Percentiles rank a stretch among this genome's conserved stretches.
Conservation (phyloP, 2,888 invertebrate species). For the Agrypnus murinus region DNA sequence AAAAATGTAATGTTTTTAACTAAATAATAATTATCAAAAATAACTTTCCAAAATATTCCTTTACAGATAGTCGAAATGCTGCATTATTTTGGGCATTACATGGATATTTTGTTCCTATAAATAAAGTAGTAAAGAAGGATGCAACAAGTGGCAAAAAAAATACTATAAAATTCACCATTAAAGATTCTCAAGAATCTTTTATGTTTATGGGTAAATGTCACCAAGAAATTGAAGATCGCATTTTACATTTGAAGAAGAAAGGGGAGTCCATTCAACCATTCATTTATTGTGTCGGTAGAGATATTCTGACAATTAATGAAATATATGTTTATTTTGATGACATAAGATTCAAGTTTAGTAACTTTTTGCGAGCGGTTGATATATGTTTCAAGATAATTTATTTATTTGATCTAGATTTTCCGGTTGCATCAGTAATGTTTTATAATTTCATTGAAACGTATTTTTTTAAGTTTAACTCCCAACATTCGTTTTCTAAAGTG, state of each 20-base stretch:
- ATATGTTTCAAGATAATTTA: too few relatives aligned
- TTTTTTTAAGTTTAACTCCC: too few relatives aligned
- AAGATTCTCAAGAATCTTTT: slow-evolving; percentile 47
- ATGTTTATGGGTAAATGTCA: slow-evolving; percentile 23
- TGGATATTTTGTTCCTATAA: slow-evolving; percentile 52
- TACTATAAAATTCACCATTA: slow-evolving; percentile 47
- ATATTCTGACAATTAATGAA: too few relatives aligned
- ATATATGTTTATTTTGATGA: too few relatives aligned
- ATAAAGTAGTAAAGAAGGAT: slow-evolving; percentile 40
- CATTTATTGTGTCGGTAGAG: neutral
- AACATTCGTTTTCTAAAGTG: too few relatives aligned
- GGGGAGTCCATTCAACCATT: slow-evolving; percentile 34
- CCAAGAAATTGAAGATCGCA: slow-evolving; percentile 19
- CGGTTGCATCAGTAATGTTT: too few relatives aligned
- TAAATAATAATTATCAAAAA: too few relatives aligned
- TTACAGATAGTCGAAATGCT: slow-evolving; percentile 45
- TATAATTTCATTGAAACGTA: too few relatives aligned
- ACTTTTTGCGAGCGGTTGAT: too few relatives aligned
- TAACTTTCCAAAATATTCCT: neutral
- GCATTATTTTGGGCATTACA: slow-evolving; percentile 47
- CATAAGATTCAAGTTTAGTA: too few relatives aligned
- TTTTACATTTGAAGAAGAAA: neutral
- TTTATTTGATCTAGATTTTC: too few relatives aligned
- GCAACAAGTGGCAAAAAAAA: slow-evolving; percentile 37
- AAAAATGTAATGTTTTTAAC: too few relatives aligned